phyloP scores from a whole-genome alignment of 2,797 vertebrate species.

The Zalophus californianus region DNA sequence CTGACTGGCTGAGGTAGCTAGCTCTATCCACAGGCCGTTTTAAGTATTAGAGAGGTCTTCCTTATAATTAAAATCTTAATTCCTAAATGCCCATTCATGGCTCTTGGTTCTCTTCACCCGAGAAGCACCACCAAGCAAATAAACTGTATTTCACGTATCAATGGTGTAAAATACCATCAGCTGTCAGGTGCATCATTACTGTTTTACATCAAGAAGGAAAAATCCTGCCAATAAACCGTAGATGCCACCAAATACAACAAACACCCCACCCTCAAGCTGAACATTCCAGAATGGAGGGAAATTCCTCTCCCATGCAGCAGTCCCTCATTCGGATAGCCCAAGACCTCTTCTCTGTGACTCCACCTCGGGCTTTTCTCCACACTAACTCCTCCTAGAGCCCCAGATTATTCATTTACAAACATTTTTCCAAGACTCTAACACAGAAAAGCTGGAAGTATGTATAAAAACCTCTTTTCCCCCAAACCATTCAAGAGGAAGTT shows the following conservation, averaged over 20 bases:
- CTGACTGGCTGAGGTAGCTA: background rate
- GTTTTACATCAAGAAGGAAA: background rate
- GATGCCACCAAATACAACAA: background rate
- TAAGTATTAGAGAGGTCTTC: background rate
- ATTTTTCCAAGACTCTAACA: background rate
- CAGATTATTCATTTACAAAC: background rate
- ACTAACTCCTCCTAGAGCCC: background rate
- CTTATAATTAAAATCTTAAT: background rate
- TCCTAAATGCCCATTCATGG: background rate
- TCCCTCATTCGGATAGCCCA: constrained; percentile 3
- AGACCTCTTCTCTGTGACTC: background rate
- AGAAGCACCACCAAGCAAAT: constrained; percentile 7
- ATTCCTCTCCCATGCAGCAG: background rate
- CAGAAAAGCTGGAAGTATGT: background rate
- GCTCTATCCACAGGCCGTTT: background rate
- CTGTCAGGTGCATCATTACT: background rate
- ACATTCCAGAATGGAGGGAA: background rate
- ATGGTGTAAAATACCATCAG: background rate
- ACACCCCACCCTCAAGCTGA: background rate
- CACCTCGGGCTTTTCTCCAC: background rate
- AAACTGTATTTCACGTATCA: background rate
- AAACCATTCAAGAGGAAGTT: background rate
- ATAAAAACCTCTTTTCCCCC: background rate
- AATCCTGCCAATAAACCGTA: background rate
- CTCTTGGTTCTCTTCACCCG: background rate